A percentile compares a stretch with the other conserved stretches of the same genome.
phyloP scores from a whole-genome alignment of 2,113 vertebrate genomes.

The Lophotis ruficrista region DNA sequence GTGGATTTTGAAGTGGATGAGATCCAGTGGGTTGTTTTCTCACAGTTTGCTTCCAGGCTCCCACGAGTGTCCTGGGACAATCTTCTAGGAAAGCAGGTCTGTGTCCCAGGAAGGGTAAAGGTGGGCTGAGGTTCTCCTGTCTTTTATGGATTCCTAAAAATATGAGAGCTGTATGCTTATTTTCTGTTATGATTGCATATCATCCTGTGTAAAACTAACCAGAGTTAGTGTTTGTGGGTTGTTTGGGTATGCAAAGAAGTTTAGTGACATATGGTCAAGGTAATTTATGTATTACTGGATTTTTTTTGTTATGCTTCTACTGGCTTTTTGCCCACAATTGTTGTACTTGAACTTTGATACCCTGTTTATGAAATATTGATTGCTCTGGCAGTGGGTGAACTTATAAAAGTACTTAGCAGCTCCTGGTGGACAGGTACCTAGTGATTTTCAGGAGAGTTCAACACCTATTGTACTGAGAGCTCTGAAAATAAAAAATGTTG shows the following conservation, averaged over 20 bases:
- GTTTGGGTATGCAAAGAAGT: not conserved
- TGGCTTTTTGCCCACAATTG: not conserved
- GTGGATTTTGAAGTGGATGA: not conserved
- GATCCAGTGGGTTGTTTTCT: not conserved
- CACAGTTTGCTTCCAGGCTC: not conserved
- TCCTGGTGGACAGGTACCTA: not conserved
- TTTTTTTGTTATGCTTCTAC: not conserved
- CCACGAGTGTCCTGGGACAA: not conserved
- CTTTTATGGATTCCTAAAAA: not conserved
- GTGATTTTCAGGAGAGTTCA: not conserved
- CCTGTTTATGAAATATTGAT: not conserved
- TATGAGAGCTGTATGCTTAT: not conserved
- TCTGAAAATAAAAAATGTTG: not conserved
- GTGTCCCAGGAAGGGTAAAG: not conserved
- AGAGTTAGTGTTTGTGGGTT: not conserved
- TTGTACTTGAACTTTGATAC: not conserved
- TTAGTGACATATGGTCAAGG: not conserved
- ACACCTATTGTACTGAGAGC: not conserved
- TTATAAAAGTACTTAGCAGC: not conserved
- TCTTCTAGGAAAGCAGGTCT: not conserved
- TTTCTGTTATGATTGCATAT: not conserved
- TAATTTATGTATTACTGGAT: not conserved
- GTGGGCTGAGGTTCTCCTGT: not conserved
- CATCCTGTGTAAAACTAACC: not conserved
- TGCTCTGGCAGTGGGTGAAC: not conserved